Percentiles rank a stretch among this genome's conserved stretches.
phyloP scores from a whole-genome alignment of 2,888 invertebrate species.

The Netelia virgata region DNA sequence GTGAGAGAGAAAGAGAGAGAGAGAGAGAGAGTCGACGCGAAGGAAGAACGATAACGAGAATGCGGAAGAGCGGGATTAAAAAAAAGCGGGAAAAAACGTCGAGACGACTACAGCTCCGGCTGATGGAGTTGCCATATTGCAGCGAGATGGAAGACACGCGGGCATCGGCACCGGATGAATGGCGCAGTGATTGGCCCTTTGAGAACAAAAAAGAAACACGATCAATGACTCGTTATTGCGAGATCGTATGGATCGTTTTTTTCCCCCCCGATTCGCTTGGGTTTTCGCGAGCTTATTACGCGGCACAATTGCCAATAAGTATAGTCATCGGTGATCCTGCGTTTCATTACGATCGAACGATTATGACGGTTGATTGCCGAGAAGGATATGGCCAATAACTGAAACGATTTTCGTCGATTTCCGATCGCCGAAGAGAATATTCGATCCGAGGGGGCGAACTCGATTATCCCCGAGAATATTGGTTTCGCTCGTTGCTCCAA shows the following conservation, averaged over 20 bases:
- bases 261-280: neutral
- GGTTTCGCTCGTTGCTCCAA: neutral
- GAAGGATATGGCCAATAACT: neutral
- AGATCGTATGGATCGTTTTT: neutral
- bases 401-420: neutral
- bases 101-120: constrained; percentile 10
- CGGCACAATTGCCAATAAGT: neutral
- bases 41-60: constrained; percentile 43
- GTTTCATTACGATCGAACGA: constrained; percentile 14
- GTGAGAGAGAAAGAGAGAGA: too few species aligned
- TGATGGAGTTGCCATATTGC: constrained; percentile 8
- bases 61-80: constrained; percentile 44
- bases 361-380: neutral
- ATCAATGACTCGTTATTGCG: constrained; percentile 15
- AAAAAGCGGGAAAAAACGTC: constrained; percentile 14
- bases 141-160: constrained; percentile 5
- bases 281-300: neutral
- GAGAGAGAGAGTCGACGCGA: neutral
- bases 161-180: neutral
- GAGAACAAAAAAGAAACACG: neutral
- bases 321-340: neutral
- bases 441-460: neutral
- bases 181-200: constrained; percentile 33
- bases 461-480: constrained; percentile 23
- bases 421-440: neutral